Conservation (phyloP, 2,888 invertebrate genomes). For the Sarcophaga subvicina region DNA sequence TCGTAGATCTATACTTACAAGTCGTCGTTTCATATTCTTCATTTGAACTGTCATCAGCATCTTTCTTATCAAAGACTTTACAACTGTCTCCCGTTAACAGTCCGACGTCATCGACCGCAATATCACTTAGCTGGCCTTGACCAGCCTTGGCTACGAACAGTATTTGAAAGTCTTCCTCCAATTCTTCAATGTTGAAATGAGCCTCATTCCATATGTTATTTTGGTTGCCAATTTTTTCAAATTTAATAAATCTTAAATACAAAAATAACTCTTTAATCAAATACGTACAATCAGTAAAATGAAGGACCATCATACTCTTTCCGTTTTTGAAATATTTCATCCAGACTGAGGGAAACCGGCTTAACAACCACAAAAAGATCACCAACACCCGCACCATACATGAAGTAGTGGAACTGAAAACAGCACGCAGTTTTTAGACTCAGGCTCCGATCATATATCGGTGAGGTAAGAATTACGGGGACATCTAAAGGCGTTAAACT, state of each 20-base stretch:
- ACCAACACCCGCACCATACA: constrained; percentile 87
- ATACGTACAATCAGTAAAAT: background rate
- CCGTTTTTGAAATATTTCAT: constrained; percentile 70
- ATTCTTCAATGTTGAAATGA: constrained; percentile 81
- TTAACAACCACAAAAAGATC: constrained; percentile 83
- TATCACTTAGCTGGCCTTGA: constrained; percentile 87
- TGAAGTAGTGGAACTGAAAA: constrained; percentile 90
- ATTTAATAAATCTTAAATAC: constrained; percentile 82
- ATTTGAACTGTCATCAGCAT: constrained; percentile 59
- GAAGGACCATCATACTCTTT: constrained; percentile 52
- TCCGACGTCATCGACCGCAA: constrained; percentile 91
- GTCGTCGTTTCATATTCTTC: constrained; percentile 61
- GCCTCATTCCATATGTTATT: constrained; percentile 87
- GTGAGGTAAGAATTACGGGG: constrained; percentile 88
- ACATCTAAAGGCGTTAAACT: constrained; percentile 84
- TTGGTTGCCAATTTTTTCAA: constrained; percentile 86
- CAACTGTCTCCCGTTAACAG: constrained; percentile 83
- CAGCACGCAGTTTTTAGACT: constrained; percentile 83
- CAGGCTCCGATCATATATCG: constrained; percentile 84
- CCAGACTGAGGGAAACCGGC: constrained; percentile 77
- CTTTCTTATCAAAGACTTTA: constrained; percentile 52
- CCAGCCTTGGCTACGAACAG: constrained; percentile 90
- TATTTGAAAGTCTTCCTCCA: constrained; percentile 85
- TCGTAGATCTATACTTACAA: constrained; percentile 43
- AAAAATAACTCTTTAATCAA: background rate